Conservation (phyloP, 2,888 invertebrate species). For the Vesta saturnalis region DNA sequence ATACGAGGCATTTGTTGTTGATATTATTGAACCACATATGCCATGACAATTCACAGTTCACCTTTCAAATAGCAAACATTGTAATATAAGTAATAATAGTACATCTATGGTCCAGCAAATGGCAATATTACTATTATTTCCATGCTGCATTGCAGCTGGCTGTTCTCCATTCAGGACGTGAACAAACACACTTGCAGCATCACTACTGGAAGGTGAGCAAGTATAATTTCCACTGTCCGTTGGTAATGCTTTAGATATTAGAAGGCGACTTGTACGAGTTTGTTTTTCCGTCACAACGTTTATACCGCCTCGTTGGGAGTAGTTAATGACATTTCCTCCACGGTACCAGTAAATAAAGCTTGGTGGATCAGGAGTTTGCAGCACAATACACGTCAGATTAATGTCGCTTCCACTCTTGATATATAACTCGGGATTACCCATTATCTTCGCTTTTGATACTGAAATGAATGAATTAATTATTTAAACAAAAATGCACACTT, state of each 20-base stretch:
- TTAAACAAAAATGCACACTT: background rate
- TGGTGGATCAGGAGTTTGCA: slow-evolving; percentile 84
- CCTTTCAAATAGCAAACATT: slow-evolving; percentile 54
- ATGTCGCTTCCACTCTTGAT: slow-evolving; percentile 92
- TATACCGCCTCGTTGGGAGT: slow-evolving; percentile 85
- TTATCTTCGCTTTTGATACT: slow-evolving; percentile 91
- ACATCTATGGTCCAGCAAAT: slow-evolving; percentile 53
- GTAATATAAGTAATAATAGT: slow-evolving; percentile 50
- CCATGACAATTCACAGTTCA: slow-evolving; percentile 45
- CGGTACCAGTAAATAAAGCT: slow-evolving; percentile 87
- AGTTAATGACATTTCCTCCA: slow-evolving; percentile 83
- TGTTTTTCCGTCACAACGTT: slow-evolving; percentile 88
- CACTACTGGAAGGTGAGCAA: slow-evolving; percentile 74
- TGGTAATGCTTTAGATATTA: slow-evolving; percentile 84
- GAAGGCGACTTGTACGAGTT: slow-evolving; percentile 82
- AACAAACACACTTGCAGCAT: slow-evolving; percentile 67
- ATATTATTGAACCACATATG: slow-evolving; percentile 29
- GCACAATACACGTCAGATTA: slow-evolving; percentile 88
- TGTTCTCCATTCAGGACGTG: slow-evolving; percentile 67
- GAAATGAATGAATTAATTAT: slow-evolving; percentile 54
- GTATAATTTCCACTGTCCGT: slow-evolving; percentile 91
- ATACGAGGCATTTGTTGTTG: slow-evolving; percentile 29
- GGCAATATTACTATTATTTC: slow-evolving; percentile 54
- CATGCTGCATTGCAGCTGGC: slow-evolving; percentile 63
- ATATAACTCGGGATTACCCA: slow-evolving; percentile 85